Percentiles rank a stretch among this genome's conserved stretches.
phyloP scores from a whole-genome alignment of 2,888 invertebrate species.

The Andrena hattorfiana region DNA sequence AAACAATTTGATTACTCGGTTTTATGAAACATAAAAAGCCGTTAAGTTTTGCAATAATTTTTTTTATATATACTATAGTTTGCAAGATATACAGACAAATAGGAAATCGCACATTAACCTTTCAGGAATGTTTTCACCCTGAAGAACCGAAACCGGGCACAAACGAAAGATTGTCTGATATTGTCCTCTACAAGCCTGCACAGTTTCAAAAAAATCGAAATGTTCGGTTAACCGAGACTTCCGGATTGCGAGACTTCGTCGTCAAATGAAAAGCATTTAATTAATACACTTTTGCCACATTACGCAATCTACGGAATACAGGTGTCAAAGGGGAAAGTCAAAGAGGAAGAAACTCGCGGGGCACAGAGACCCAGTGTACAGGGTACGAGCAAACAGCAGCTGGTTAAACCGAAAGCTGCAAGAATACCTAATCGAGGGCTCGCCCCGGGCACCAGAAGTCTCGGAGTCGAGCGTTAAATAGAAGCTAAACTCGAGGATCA shows the following conservation, averaged over 20 bases:
- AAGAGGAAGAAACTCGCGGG: background rate
- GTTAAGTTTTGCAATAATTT: too few species aligned
- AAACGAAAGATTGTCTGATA: too few species aligned
- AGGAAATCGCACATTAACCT: too few species aligned
- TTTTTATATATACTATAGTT: too few species aligned
- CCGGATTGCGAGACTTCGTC: background rate
- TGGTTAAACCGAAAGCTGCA: background rate
- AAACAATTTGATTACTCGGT: too few species aligned
- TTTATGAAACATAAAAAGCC: too few species aligned
- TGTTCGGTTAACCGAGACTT: background rate
- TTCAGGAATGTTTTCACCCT: too few species aligned
- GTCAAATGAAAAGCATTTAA: background rate
- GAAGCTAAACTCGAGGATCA: background rate
- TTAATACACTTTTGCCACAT: background rate
- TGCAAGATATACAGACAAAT: too few species aligned
- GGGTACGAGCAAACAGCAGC: background rate
- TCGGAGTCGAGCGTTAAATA: constrained; percentile 1
- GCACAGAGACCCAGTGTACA: background rate
- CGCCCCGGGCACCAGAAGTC: background rate
- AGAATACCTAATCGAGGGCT: constrained; percentile 16
- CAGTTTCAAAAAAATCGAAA: background rate
- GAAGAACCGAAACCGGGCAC: too few species aligned
- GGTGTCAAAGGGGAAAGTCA: background rate
- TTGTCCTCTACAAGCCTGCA: too few species aligned
- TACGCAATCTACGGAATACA: background rate